Evolutionary conservation across 2,113 vertebrate genomes (phyloP), one percentile per base, ranked within the genome.

Genomic region (Barnardius zonarius): DNA sequence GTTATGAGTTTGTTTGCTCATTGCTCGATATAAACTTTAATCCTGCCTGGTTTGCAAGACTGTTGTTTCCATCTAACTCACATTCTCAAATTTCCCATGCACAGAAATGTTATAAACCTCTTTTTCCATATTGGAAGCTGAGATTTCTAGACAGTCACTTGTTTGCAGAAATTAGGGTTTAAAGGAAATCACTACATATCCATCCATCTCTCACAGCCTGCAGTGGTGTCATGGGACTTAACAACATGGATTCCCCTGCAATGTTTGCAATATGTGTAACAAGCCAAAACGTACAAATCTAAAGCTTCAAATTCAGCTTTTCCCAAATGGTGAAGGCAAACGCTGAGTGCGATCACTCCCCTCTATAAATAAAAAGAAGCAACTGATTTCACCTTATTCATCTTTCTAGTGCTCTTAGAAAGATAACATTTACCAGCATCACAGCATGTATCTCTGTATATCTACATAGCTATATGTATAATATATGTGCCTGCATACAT

Each of bases 121-220:
- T 62, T 83, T 51, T 35, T 68, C 30, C 35, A 2, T 23, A 70
- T 55, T 70, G 59, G 63, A 92, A 70, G n/a, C 33, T 51, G 28
- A 80, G n/a, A 19, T 88, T 94, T 85, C 55, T 51, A 55, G 30
- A 15, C 31, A 86, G 46, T 25, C 10, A 51, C 80, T 94, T 92
- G 28, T 94, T 93, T 90, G 63, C 68, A 94, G 82, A 83, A 95
- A 94, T 83, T 46, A 41, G 39, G 23, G 18, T 18, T 94, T 93
- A 85, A 86, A 88, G 51, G 76, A 83, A 90, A 88, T 83, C 43
- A 37, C 51, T 90, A 5, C 14, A 59, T 62, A 33, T 80, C 90
- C 63, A 66, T 74, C 82, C 63, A 66, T 74, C 82, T 82, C 74
- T 90, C 46, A n/a, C 37, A 24, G 33, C 35, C 68, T 91, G 55